phyloP scores from a whole-genome alignment of 2,888 invertebrate genomes.

The Acronicta psi region DNA sequence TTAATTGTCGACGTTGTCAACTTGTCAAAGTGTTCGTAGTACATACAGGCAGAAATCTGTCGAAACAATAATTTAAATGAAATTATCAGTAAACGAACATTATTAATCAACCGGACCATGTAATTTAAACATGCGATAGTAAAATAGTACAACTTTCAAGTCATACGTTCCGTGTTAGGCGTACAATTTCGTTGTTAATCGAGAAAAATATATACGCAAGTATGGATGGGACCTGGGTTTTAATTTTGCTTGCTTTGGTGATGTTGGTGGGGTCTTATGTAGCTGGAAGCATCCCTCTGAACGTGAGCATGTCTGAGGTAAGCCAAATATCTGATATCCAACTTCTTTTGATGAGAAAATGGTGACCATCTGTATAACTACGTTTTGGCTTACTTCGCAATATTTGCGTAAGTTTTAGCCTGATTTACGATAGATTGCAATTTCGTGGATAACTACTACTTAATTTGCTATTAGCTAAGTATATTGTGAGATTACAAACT shows the following conservation, averaged over 20 bases:
- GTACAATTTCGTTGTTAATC: conserved; percentile 32
- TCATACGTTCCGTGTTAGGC: conserved; percentile 42
- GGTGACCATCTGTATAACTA: conserved; percentile 20
- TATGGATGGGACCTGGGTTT: conserved; percentile 95
- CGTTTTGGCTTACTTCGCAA: conserved; percentile 26
- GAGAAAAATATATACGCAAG: conserved; percentile 57
- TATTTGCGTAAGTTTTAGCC: conserved; percentile 9
- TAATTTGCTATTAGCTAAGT: not conserved
- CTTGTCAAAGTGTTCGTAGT: conserved; percentile 34
- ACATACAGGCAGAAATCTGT: conserved; percentile 36
- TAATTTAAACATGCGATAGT: conserved; percentile 59
- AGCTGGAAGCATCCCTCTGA: conserved; percentile 97
- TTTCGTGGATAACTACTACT: not conserved
- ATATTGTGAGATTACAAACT: no score
- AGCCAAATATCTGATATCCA: conserved; percentile 34
- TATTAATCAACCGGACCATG: conserved; percentile 61
- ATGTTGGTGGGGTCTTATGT: conserved; percentile 99
- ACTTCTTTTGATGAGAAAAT: not conserved
- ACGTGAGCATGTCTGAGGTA: conserved; percentile 98
- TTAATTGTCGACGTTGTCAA: conserved; percentile 54
- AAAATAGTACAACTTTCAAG: conserved; percentile 47
- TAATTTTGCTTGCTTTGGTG: conserved; percentile 95
- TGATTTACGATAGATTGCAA: not conserved
- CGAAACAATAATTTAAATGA: conserved; percentile 45
- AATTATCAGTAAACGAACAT: conserved; percentile 55